phyloP scores from a whole-genome alignment of 2,797 vertebrate genomes.

The Falco biarmicus region DNA sequence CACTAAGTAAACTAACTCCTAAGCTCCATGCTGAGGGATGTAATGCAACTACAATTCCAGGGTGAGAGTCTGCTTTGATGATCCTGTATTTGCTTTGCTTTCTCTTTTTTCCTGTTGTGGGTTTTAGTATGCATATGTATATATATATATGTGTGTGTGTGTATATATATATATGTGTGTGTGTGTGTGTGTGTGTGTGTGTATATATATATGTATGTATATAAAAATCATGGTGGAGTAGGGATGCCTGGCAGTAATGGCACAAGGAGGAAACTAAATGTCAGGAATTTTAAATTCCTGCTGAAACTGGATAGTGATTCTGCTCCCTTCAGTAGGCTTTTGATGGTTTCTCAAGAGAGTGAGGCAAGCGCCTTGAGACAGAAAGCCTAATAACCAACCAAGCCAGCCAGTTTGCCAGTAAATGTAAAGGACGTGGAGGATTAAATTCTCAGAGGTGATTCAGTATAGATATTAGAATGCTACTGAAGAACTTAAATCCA shows the following conservation, averaged over 20 bases:
- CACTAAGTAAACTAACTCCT: not conserved
- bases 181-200: too few species aligned
- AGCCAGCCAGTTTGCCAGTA: not conserved
- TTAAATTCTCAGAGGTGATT: not conserved
- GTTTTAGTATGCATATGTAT: not conserved
- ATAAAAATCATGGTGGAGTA: not conserved
- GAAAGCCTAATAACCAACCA: not conserved
- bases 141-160: too few species aligned
- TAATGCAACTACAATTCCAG: not conserved
- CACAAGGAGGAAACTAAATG: not conserved
- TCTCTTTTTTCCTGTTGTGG: not conserved
- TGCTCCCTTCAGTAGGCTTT: not conserved
- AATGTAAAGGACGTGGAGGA: not conserved
- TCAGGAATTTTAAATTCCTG: not conserved
- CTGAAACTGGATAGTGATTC: not conserved
- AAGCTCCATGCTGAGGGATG: not conserved
- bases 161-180: too few species aligned
- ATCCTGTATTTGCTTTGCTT: not conserved
- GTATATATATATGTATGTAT: too few species aligned
- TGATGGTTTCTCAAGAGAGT: not conserved
- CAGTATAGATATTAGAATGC: not conserved
- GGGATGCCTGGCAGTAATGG: not conserved
- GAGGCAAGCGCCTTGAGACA: not conserved
- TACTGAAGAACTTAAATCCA: not conserved
- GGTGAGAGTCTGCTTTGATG: not conserved